Evolutionary conservation across 2,113 vertebrate genomes (phyloP), one percentile per base, ranked within the genome.

Genomic region (Anarhynchus alexandrinus): DNA sequence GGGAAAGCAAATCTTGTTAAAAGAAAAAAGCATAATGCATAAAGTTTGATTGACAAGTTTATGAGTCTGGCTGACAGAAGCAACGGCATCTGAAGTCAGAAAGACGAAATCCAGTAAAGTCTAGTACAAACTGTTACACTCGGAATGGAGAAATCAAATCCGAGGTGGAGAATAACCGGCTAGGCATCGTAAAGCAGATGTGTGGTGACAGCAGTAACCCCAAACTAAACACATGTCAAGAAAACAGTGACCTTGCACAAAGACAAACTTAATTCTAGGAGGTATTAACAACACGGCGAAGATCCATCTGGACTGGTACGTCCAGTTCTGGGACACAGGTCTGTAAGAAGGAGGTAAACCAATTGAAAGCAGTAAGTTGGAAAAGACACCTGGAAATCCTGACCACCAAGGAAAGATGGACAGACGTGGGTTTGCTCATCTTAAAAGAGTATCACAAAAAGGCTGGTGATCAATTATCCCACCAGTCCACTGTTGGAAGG

Each of bases 151-250:
- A 61, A 59, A 65, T 30, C 43, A 32, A 64, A 62, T 3, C 18
- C 2, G 2, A 57, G 36, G 27, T 17, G 20, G 21, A 59, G 74
- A 43, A 49, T 4, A 51, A 62, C 19, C 2, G 4, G 17, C 9
- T 8, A 9, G 36, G 47, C 14, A 27, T 6, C 1, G 2, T 15
- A 22, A 15, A 45, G 73, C 67, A 54, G 62, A 38, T 0, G 1
- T 0, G 9, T 25, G 58, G 45, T 12, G 18, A 43, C 16, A 29
- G 36, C 2, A 1, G 34, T 4, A 51, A 80, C 25, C 38, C 40
- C 64, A 77, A 17, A 15, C 25, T 14, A 25, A 72, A 45, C 11
- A 23, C 21, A 36, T 14, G 42, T 11, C 70, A 51, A 57, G 58
- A 38, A 22, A 52, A 36, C 1, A 1, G n/a, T 13, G 55, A 58